Evolutionary conservation across 2,113 vertebrate genomes (phyloP).

Genomic region (Tauraco erythrolophus): DNA sequence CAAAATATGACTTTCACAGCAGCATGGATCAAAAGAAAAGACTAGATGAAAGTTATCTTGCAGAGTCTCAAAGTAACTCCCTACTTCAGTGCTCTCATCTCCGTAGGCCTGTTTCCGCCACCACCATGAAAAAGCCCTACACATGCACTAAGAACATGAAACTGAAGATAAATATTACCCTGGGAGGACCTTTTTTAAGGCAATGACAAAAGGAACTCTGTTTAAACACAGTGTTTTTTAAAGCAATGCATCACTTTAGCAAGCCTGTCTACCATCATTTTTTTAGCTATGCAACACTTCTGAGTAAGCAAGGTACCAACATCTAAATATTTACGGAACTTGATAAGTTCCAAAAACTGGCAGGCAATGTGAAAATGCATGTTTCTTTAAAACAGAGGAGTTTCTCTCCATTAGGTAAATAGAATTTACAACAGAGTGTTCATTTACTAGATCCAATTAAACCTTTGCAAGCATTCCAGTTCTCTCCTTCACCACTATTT

Average conservation of each 20-base stretch:
- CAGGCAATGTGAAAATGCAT: neutral
- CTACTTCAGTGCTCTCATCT: neutral
- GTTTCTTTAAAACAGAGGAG: constrained; percentile 19
- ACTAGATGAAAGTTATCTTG: neutral
- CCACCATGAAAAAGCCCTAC: neutral
- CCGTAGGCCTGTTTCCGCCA: neutral
- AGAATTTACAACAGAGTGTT: neutral
- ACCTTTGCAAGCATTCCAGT: constrained; percentile 39
- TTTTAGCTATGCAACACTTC: neutral
- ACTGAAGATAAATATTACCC: constrained; percentile 2
- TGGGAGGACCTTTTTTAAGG: neutral
- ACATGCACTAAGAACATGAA: neutral
- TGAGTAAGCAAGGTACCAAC: constrained; percentile 43
- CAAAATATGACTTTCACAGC: neutral
- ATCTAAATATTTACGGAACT: constrained; percentile 46
- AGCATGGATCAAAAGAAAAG: neutral
- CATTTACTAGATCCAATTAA: constrained; percentile 59
- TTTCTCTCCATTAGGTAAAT: constrained; percentile 31
- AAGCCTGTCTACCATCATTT: neutral
- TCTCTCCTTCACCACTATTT: constrained; percentile 6
- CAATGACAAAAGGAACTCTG: neutral
- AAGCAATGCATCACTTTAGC: neutral
- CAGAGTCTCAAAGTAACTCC: neutral
- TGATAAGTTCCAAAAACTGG: constrained; percentile 18
- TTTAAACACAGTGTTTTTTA: neutral